Base-by-base conservation (phyloP, 2,888 invertebrate genomes). In the Epinotia ramella region DNA sequence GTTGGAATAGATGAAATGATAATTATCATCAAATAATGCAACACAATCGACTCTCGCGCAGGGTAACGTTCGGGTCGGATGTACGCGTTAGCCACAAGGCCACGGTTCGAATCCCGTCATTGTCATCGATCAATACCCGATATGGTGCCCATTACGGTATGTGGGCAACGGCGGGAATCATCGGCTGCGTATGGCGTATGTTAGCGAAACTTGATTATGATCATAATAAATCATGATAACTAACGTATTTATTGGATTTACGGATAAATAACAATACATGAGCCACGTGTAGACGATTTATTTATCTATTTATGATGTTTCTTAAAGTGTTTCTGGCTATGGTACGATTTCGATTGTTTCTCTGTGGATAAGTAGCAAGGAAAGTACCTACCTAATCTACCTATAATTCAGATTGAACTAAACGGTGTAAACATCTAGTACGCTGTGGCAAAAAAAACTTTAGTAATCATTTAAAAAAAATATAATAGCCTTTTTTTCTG, bases 51-150 rank as follows among this genome's bases (percentile, higher is more conserved):
- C 78, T 71, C 80, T 80, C 70, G 76, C 80, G 71, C 80, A 83
- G 85, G 87, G 84, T 75, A 75, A 75, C 65, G 75, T 44, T 75
- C 75, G 84, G 83, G 83, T 84, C 90, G 91, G 91, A 91, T 89
- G 84, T 87, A 85, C 89, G 91, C 89, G 86, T 89, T 90, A 90
- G 86, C 84, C 83, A 81, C 91, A 91, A 91, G 91, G 89, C 84
- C 88, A 88, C 84, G 84, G 81, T 73, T 80, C 84, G 83, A 85
- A 85, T 82, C 80, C 80, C 78, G 79, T 83, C 82, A 86, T 87
- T 84, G 86, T 87, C 84, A 85, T 80, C 81, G 82, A 70, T 75
- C 75, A 75, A 71, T 71, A 75, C 71, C 70, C 70, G 69, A 66
- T 71, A 77, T 70, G 77, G 74, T 60, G 64, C 56, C 74, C 72